These are phyloP conservation scores for Planiliza haematocheilus DNA, from an alignment of 2,113 vertebrate genomes.

Conservation along the genomic window DNA sequence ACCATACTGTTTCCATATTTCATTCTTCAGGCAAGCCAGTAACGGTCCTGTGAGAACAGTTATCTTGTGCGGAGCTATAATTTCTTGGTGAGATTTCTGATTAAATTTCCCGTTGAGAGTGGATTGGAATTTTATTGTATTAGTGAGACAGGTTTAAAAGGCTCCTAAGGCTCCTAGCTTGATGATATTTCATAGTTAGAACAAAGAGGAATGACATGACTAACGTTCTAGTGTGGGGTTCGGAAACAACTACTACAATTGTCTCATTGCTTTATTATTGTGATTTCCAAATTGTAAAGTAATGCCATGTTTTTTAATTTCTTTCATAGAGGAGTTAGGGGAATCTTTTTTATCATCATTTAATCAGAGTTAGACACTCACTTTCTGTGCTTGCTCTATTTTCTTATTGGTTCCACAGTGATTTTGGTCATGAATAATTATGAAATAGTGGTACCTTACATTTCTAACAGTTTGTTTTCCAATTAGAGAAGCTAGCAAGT, in stretches of 20 bases:
- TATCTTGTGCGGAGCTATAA: constrained; percentile 21
- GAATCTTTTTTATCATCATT: too few species aligned
- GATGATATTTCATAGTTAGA: constrained; percentile 37
- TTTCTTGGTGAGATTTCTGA: constrained; percentile 19
- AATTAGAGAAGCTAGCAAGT: too few species aligned
- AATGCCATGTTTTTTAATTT: too few species aligned
- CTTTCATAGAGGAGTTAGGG: too few species aligned
- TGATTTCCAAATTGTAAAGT: background rate
- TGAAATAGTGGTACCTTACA: too few species aligned
- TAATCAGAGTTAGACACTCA: too few species aligned
- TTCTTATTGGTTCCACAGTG: too few species aligned
- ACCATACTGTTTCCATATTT: constrained; percentile 13
- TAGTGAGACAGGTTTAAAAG: constrained; percentile 8
- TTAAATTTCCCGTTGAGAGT: constrained; percentile 33
- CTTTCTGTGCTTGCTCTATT: too few species aligned
- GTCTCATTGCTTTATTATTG: background rate
- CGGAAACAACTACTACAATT: background rate
- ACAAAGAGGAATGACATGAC: constrained; percentile 6
- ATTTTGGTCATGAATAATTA: too few species aligned
- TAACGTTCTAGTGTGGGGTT: background rate
- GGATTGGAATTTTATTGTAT: constrained; percentile 43
- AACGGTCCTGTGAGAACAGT: constrained; percentile 10
- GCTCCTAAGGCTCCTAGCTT: background rate
- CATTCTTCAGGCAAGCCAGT: constrained; percentile 4
- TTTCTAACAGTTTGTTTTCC: too few species aligned